These are phyloP conservation scores for Cercopithecus hamlyni DNA, from an alignment of 2,797 vertebrate genomes.

Conservation along the genomic window DNA sequence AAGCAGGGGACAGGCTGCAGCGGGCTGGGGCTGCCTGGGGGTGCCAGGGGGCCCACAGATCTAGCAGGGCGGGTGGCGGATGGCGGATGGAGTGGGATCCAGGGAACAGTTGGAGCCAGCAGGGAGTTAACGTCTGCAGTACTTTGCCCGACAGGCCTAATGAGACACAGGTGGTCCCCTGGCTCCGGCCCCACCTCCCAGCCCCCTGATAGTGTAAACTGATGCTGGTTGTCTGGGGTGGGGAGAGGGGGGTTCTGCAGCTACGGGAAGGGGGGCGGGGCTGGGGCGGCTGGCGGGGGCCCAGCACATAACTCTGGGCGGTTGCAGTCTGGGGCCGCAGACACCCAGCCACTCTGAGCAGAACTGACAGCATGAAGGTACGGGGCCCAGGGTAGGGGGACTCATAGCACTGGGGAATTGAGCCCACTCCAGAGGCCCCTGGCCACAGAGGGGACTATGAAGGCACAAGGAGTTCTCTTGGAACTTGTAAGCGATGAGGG, in stretches of 20 bases:
- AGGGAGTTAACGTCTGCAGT: slow-evolving; percentile 39
- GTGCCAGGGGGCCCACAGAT: neutral
- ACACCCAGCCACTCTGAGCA: slow-evolving; percentile 53
- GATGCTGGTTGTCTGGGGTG: slow-evolving; percentile 50
- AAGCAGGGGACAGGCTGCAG: neutral
- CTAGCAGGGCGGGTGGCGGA: neutral
- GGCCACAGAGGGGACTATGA: neutral
- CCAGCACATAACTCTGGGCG: slow-evolving; percentile 74
- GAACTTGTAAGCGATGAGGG: neutral
- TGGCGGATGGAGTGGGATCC: neutral
- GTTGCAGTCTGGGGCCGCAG: slow-evolving; percentile 65
- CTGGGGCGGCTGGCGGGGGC: slow-evolving; percentile 29
- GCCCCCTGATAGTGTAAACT: slow-evolving; percentile 29
- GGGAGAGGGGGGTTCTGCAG: slow-evolving; percentile 39
- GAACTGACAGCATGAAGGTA: slow-evolving; percentile 81
- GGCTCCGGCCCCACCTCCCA: slow-evolving; percentile 16
- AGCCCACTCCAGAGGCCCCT: neutral
- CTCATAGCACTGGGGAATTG: neutral
- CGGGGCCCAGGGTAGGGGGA: neutral
- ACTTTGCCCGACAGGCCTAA: slow-evolving; percentile 61
- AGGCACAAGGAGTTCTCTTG: neutral
- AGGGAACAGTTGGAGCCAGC: neutral
- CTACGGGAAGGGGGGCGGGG: slow-evolving; percentile 47
- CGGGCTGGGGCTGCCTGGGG: neutral
- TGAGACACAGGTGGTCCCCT: slow-evolving; percentile 77